These are phyloP conservation scores for Silurus meridionalis DNA, from an alignment of 2,113 vertebrate genomes.

Conservation along the genomic window DNA sequence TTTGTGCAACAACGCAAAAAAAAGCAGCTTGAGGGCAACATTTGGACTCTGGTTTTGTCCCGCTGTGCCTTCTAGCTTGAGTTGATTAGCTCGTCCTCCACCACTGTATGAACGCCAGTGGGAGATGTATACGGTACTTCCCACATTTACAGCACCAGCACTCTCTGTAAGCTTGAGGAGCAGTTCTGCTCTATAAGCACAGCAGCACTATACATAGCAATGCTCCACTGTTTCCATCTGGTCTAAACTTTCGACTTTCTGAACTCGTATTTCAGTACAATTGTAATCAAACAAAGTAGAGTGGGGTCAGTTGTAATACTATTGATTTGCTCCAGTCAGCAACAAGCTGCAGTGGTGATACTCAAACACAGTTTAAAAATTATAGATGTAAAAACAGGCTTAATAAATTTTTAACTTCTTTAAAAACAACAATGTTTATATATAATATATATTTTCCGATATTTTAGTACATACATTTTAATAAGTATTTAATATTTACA, in stretches of 20 bases:
- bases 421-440: too few relatives aligned
- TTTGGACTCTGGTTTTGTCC: slow-evolving; percentile 6
- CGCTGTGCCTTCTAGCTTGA: slow-evolving; percentile 5
- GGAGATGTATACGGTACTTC: not conserved
- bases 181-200: slow-evolving; percentile 15
- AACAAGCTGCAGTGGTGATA: not conserved
- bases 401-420: too few relatives aligned
- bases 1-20: not conserved
- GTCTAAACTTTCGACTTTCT: not conserved
- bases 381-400: too few relatives aligned
- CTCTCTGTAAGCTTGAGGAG: not conserved
- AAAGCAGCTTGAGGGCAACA: not conserved
- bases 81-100: slow-evolving; percentile 1
- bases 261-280: slow-evolving; percentile 5
- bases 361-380: too few relatives aligned
- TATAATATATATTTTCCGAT: too few relatives aligned
- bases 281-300: not conserved
- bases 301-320: not conserved
- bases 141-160: not conserved
- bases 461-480: too few relatives aligned
- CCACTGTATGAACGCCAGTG: not conserved
- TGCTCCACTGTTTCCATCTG: not conserved
- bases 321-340: not conserved
- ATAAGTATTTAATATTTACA: too few relatives aligned
- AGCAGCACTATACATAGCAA: not conserved